These are phyloP conservation scores for Nomia melanderi DNA, from an alignment of 1,140 invertebrate species.

Conservation along the genomic window DNA sequence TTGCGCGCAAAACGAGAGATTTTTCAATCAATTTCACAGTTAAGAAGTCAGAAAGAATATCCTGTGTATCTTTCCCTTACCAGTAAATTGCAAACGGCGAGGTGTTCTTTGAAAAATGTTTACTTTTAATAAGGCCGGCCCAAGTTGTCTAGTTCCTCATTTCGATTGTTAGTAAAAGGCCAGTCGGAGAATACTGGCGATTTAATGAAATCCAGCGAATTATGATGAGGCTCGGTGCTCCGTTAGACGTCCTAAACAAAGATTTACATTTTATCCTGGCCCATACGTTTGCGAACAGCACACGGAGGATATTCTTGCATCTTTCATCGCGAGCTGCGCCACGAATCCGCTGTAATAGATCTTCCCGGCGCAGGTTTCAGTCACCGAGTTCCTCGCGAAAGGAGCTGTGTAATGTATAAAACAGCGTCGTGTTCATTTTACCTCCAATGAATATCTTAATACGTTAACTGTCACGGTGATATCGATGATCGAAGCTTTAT, in stretches of 20 bases:
- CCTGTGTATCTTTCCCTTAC: not conserved
- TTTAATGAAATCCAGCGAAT: constrained; percentile 52
- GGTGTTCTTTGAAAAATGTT: not conserved
- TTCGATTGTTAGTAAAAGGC: not conserved
- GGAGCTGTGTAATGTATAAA: constrained; percentile 7
- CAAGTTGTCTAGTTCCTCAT: not conserved
- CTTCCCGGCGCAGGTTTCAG: constrained; percentile 2
- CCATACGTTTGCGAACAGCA: not conserved
- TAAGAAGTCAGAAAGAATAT: not conserved
- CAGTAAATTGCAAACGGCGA: not conserved
- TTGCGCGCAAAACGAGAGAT: no score
- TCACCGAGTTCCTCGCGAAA: not conserved
- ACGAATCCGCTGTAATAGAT: constrained; percentile 18
- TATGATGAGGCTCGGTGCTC: constrained; percentile 33
- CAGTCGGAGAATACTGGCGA: constrained; percentile 12
- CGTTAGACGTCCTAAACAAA: not conserved
- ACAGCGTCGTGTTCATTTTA: not conserved
- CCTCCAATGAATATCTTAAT: no score
- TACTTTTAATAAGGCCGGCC: not conserved
- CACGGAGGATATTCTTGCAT: constrained; percentile 34
- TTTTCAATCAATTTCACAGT: no score
- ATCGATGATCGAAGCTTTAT: no score
- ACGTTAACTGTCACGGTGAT: no score
- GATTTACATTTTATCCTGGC: constrained; percentile 7
- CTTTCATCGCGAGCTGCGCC: not conserved